These are phyloP conservation scores for Gymnothorax javanicus DNA, from an alignment of 2,797 vertebrate species.

Conservation along the genomic window DNA sequence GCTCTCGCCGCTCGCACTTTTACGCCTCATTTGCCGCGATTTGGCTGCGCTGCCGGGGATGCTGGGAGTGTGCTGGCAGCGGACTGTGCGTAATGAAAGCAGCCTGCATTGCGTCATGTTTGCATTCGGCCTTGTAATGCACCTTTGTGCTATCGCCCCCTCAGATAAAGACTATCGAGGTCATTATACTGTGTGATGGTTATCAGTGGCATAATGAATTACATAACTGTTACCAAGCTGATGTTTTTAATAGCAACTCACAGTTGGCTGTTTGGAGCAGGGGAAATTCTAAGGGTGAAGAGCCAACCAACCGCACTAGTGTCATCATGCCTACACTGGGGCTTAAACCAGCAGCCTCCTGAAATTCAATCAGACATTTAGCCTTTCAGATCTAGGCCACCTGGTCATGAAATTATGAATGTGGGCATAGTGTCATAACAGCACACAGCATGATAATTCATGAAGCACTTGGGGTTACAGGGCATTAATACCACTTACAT, in stretches of 20 bases:
- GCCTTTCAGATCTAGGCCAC: no score
- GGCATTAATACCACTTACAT: neutral
- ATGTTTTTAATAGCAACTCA: no score
- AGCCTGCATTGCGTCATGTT: neutral
- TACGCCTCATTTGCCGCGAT: slow-evolving; percentile 10
- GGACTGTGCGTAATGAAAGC: slow-evolving; percentile 6
- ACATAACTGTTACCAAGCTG: no score
- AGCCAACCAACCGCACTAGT: no score
- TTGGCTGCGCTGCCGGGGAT: neutral
- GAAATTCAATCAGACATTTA: no score
- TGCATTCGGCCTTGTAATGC: neutral
- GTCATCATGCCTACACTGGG: no score
- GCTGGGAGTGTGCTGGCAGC: neutral
- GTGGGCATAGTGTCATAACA: neutral
- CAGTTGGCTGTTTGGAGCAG: no score
- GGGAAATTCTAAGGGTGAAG: no score
- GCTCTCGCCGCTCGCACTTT: neutral
- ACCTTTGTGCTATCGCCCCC: neutral
- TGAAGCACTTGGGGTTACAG: neutral
- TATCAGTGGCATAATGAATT: neutral
- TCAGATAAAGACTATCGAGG: neutral
- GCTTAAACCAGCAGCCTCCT: no score
- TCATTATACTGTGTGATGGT: neutral
- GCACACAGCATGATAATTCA: neutral
- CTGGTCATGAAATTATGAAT: neutral